Percentiles rank a stretch among this genome's conserved stretches.
These are phyloP conservation scores for Pachycephus smyrnensis DNA, from an alignment of 2,888 invertebrate genomes.

Conservation along the genomic window DNA sequence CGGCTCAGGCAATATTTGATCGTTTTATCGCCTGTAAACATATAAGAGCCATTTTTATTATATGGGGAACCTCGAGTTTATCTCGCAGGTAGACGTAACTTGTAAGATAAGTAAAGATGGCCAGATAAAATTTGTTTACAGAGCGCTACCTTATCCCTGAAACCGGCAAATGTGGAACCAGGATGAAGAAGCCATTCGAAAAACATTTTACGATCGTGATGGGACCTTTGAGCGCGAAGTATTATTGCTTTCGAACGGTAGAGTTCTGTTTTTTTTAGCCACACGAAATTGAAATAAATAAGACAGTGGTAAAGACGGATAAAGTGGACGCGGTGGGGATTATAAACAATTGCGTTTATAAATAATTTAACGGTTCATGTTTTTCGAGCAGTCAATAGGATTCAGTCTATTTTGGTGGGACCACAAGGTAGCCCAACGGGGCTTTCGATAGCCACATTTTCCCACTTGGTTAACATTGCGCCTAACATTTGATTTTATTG, in stretches of 20 bases:
- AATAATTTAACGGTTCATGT: constrained; percentile 44
- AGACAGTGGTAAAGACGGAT: background rate
- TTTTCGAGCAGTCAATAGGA: constrained; percentile 54
- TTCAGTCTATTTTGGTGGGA: constrained; percentile 62
- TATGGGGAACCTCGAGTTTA: background rate
- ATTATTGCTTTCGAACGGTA: background rate
- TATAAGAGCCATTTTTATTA: background rate
- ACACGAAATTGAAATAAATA: background rate
- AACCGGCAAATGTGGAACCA: background rate
- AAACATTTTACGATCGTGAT: background rate
- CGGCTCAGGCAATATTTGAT: background rate
- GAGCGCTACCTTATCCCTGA: background rate
- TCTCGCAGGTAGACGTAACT: background rate
- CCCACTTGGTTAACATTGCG: constrained; percentile 47
- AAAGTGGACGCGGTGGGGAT: background rate
- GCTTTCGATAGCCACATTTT: constrained; percentile 51
- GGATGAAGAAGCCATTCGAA: background rate
- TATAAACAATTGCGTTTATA: constrained; percentile 8
- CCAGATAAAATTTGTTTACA: background rate
- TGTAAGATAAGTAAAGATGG: background rate
- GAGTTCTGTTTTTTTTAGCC: background rate
- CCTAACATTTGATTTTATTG: constrained; percentile 32
- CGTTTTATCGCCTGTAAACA: background rate
- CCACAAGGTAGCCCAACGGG: constrained; percentile 51
- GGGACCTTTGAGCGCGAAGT: background rate